Evolutionary conservation across 2,113 vertebrate species (phyloP).

Genomic region (Gallinago jamesoni): DNA sequence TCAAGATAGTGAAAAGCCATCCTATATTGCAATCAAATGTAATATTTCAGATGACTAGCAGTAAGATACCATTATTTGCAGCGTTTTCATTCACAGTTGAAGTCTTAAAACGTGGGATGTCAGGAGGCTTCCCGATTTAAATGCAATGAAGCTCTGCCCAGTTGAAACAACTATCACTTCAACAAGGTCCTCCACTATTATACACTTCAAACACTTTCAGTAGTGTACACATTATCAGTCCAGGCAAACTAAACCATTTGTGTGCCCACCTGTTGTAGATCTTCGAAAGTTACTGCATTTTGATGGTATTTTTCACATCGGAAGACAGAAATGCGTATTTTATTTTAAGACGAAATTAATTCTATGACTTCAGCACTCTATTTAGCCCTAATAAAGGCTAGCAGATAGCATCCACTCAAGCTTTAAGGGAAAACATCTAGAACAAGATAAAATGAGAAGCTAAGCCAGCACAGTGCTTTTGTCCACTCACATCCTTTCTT

Average conservation of each 20-base stretch:
- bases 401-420: background rate
- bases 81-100: background rate
- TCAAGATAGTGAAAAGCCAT: background rate
- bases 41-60: background rate
- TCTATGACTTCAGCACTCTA: background rate
- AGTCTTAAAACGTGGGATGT: background rate
- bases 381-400: background rate
- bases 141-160: slow-evolving; percentile 5
- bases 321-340: background rate
- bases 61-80: background rate
- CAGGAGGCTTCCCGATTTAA: slow-evolving; percentile 34
- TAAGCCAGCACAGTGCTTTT: background rate
- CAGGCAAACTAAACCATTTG: background rate
- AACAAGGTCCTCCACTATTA: background rate
- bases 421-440: background rate
- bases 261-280: background rate
- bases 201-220: background rate
- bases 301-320: background rate
- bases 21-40: background rate
- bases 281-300: background rate
- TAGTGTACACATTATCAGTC: background rate
- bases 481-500: background rate
- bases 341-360: background rate
- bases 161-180: slow-evolving; percentile 41
- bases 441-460: background rate